phyloP scores from a whole-genome alignment of 1,140 invertebrate genomes.

The Drosophila eugracilis region DNA sequence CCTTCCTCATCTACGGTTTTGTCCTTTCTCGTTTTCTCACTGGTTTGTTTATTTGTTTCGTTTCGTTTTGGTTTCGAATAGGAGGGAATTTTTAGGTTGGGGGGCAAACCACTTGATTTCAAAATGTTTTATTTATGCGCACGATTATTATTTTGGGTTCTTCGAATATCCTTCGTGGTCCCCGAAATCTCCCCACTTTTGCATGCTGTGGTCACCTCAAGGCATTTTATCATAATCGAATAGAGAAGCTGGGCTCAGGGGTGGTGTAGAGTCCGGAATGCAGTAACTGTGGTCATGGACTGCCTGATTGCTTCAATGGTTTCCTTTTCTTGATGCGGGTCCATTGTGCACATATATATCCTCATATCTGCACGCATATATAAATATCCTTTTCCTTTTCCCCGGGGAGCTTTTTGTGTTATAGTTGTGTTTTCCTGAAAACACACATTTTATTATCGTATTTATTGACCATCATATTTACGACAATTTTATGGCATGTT shows the following conservation, averaged over 20 bases:
- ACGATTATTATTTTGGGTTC: conserved; percentile 78
- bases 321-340: conserved; percentile 69
- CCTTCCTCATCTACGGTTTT: conserved; percentile 27
- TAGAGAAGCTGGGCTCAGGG: conserved; percentile 23
- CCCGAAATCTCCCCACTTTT: conserved; percentile 22
- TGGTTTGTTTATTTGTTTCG: conserved; percentile 68
- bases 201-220: conserved; percentile 68
- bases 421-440: conserved; percentile 56
- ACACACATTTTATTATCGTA: conserved; percentile 69
- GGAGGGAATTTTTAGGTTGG: conserved; percentile 14
- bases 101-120: conserved; percentile 70
- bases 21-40: conserved; percentile 54
- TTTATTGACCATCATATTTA: conserved; percentile 79
- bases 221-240: conserved; percentile 79
- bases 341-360: conserved; percentile 51
- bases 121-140: conserved; percentile 80
- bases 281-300: conserved; percentile 52
- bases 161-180: conserved; percentile 27
- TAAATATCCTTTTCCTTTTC: conserved; percentile 31
- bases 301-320: conserved; percentile 67
- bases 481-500: conserved; percentile 60
- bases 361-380: conserved; percentile 28
- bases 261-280: conserved; percentile 6
- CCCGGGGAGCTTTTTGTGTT: conserved; percentile 56
- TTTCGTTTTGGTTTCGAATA: conserved; percentile 41